Percentiles rank a stretch among this genome's conserved stretches.
Evolutionary conservation across 2,113 vertebrate species (phyloP).

Genomic region (Pardalotus punctatus): DNA sequence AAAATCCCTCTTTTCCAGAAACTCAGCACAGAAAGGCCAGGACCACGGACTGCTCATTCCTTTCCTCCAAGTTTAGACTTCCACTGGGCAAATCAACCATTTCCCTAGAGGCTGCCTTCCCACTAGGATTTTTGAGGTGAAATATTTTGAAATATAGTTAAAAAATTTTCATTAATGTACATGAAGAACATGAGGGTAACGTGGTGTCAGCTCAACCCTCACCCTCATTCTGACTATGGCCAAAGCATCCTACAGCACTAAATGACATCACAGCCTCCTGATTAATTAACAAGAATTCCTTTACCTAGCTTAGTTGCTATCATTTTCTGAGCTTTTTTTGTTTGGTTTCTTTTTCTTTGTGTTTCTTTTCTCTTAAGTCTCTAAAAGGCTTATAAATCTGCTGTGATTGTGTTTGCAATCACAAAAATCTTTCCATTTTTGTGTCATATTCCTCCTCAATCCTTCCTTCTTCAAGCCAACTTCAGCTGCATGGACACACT

Average conservation of each 20-base stretch:
- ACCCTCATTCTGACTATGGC: background rate
- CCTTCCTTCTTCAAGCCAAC: background rate
- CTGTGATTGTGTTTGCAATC: background rate
- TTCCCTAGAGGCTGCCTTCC: background rate
- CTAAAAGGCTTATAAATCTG: background rate
- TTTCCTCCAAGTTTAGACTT: background rate
- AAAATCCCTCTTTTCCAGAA: background rate
- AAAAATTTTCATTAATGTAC: background rate
- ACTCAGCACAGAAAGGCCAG: background rate
- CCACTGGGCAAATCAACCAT: background rate
- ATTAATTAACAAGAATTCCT: background rate
- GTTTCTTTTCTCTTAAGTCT: background rate
- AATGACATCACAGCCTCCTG: background rate
- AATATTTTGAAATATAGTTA: background rate
- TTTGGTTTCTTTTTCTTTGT: too few relatives aligned
- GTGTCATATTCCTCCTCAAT: background rate
- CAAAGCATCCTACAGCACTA: background rate
- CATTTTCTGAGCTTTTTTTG: background rate
- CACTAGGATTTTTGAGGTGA: background rate
- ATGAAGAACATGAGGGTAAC: background rate
- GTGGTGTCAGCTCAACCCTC: accelerated
- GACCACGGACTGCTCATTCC: background rate
- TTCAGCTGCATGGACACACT: background rate
- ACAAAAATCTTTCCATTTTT: background rate
- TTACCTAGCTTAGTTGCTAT: background rate